Base-by-base conservation (phyloP, 1,140 invertebrate species). In the Apis florea region DNA sequence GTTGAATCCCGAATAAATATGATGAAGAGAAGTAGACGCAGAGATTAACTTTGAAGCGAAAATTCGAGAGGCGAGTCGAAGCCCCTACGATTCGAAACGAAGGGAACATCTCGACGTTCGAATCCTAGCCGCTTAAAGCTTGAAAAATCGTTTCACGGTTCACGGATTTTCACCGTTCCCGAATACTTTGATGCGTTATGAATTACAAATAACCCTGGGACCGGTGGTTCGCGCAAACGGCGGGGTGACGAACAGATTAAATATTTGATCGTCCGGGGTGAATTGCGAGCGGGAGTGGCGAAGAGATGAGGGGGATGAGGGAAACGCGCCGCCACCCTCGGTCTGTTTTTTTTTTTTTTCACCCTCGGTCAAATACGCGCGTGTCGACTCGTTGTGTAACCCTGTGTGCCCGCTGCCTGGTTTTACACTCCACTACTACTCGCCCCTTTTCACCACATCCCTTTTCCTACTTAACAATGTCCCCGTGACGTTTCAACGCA, bases 101-200 rank as follows among this genome's bases (percentile, higher is more conserved):
- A 21, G 58, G 58, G 47, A 49, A 24, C 19, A 24, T 19, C 58
- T 26, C 17, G 72, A 26, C 15, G 54, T n/a, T 71, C 26, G 54
- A 26, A 49, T 49, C 56, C 8, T 1, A 15, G n/a, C 11, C 6
- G 54, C n/a, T 74, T n/a, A n/a, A 54, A 24, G 74, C 49, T 47
- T 56, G 61, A 67, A 67, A 67, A 67, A 76, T 67, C 63, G 74
- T 54, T 76, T 76, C 49, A 76, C 61, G 13, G 61, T 47, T 76
- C 63, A 51, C 47, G 31, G n/a, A 70, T 70, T 70, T 70, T 51
- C 67, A n/a, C 4, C 66, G 8, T 59, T 31, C 53, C 17, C 40
- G 54, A 70, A 26, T 26, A 70, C 24, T 64, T 53, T 79, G 74
- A 84, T 84, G 59, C 31, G 72, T 86, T 86, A 86, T 82, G 83